A percentile compares a stretch with the other conserved stretches of the same genome.
Conservation (phyloP, 2,797 vertebrate species). For the Hephaestus fuliginosus region DNA sequence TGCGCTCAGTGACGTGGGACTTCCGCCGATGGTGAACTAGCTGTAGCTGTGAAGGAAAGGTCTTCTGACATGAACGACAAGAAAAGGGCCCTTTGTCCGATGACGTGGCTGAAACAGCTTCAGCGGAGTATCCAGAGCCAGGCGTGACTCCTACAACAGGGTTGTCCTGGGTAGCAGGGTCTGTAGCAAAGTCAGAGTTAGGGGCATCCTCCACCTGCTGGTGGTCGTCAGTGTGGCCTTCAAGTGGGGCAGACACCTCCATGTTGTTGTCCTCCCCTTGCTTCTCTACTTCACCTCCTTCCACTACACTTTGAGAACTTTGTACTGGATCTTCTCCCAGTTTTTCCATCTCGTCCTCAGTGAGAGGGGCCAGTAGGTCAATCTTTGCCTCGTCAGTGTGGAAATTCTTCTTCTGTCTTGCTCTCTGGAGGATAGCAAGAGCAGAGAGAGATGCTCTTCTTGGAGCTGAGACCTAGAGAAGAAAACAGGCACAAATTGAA, state of each 20-base stretch:
- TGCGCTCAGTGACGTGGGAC: constrained; percentile 86
- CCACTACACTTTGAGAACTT: constrained; percentile 36
- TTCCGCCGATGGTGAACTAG: constrained; percentile 88
- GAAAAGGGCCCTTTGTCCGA: constrained; percentile 68
- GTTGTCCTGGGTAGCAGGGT: background rate
- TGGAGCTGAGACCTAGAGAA: constrained; percentile 69
- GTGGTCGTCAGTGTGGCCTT: constrained; percentile 10
- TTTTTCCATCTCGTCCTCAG: constrained; percentile 71
- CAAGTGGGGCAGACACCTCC: constrained; percentile 24
- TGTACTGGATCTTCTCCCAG: constrained; percentile 36
- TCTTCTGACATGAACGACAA: constrained; percentile 88
- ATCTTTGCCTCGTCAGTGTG: constrained; percentile 23
- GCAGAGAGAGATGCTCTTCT: constrained; percentile 75
- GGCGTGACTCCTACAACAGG: background rate
- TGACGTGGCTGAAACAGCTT: constrained; percentile 1
- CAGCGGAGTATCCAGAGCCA: background rate
- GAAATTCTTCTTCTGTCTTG: constrained; percentile 76
- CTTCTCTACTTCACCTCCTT: constrained; percentile 23
- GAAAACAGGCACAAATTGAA: constrained; percentile 22
- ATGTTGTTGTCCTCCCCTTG: constrained; percentile 33
- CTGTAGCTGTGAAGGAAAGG: constrained; percentile 86
- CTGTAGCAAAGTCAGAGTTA: background rate
- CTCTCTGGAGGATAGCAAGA: constrained; percentile 83
- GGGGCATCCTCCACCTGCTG: constrained; percentile 28
- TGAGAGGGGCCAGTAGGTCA: constrained; percentile 63